These are phyloP conservation scores for Suncus etruscus DNA, from an alignment of 2,113 vertebrate genomes.

Conservation along the genomic window DNA sequence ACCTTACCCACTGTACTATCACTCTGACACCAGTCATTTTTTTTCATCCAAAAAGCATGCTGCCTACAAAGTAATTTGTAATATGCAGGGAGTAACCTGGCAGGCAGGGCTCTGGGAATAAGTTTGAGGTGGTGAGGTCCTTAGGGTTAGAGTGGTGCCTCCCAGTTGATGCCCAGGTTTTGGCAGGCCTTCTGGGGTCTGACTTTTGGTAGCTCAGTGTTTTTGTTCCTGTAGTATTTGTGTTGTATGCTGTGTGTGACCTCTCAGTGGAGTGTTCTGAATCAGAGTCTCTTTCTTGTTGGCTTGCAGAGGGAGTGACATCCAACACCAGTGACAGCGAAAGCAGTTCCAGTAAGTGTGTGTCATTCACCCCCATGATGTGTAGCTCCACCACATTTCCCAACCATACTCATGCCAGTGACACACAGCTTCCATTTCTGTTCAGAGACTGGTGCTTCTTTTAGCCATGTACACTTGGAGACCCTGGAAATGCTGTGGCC, in stretches of 20 bases:
- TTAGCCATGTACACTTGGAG: constrained; percentile 69
- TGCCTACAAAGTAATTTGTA: constrained; percentile 23
- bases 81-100: constrained; percentile 42
- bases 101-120: constrained; percentile 54
- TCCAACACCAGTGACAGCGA: constrained; percentile 99
- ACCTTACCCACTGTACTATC: too few species aligned
- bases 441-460: constrained; percentile 78
- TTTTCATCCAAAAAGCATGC: constrained; percentile 39
- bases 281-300: constrained; percentile 85
- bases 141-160: constrained; percentile 48
- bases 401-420: constrained; percentile 71
- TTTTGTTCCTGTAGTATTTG: constrained; percentile 64
- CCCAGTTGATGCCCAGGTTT: constrained; percentile 48
- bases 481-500: constrained; percentile 78
- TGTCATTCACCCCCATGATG: constrained; percentile 68
- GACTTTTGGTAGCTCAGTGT: constrained; percentile 50
- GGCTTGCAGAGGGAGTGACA: constrained; percentile 97
- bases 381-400: constrained; percentile 10
- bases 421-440: constrained; percentile 63
- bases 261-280: constrained; percentile 82
- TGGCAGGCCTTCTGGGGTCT: constrained; percentile 48
- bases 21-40: not conserved
- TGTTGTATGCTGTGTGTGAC: constrained; percentile 69
- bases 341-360: constrained; percentile 99
- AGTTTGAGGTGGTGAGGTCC: constrained; percentile 25